These are phyloP conservation scores for Grapholita molesta DNA, from an alignment of 1,140 invertebrate genomes.

Conservation along the genomic window DNA sequence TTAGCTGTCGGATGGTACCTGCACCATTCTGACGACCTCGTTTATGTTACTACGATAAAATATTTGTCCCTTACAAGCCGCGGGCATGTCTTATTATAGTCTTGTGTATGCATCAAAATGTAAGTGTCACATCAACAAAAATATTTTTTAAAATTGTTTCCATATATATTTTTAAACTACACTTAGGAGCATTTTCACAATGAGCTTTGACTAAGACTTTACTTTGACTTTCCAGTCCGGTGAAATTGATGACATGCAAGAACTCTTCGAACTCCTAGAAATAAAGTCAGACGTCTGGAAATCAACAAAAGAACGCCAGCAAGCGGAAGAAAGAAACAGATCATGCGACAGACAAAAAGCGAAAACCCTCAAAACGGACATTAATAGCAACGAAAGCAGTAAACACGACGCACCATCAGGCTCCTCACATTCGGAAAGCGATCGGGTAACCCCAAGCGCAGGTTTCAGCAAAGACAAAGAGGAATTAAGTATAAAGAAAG, in stretches of 20 bases:
- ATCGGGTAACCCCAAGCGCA: constrained; percentile 66
- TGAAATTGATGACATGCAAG: constrained; percentile 88
- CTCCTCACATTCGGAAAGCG: constrained; percentile 74
- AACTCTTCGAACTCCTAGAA: constrained; percentile 88
- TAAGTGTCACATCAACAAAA: no score
- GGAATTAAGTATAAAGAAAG: constrained; percentile 73
- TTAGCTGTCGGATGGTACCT: no score
- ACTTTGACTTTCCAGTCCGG: constrained; percentile 81
- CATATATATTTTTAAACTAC: no score
- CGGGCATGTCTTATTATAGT: no score
- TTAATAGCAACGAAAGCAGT: constrained; percentile 81
- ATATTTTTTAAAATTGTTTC: no score
- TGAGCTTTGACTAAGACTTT: background rate
- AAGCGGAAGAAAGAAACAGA: constrained; percentile 72
- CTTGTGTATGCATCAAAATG: no score
- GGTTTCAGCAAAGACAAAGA: constrained; percentile 71
- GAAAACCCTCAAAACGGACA: constrained; percentile 80
- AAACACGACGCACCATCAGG: constrained; percentile 75
- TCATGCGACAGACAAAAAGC: constrained; percentile 78
- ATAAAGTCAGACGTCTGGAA: constrained; percentile 89
- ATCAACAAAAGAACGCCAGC: constrained; percentile 78
- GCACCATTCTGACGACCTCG: no score
- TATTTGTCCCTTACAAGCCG: background rate
- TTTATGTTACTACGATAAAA: background rate
- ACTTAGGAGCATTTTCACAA: no score